Evolutionary conservation across 2,113 vertebrate species (phyloP), one percentile per base, ranked within the genome.

Genomic region (Leptosomus discolor): DNA sequence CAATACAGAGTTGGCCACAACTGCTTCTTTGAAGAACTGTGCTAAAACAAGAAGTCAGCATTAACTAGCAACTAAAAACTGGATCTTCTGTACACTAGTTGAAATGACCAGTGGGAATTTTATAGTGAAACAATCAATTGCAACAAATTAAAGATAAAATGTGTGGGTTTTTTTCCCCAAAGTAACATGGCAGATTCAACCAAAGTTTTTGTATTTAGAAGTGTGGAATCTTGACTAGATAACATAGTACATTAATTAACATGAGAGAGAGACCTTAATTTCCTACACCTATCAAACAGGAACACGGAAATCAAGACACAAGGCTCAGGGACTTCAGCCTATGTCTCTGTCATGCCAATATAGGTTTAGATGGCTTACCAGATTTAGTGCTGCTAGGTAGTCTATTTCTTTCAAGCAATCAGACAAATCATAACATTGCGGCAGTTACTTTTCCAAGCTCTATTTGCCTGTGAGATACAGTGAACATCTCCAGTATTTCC

Each of bases 281-380:
- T 76, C 17, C 43, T 77, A 32, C 21, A 36, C 9, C 16, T 37
- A 46, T 15, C 61, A 86, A 83, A 61, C 9, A 70, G 30, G 17
- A 83, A 51, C 15, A 41, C 1, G 5, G 9, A 91, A 78, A 85
- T 48, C 12, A 57, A 63, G 46, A 80, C 26, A 23, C 0, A 2
- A 94, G 9, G 26, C 36, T 77, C 54, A 69, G 27, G 91, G 71
- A 9, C 34, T 75, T 81, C 61, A 50, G 13, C 12, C 12, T 73
- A 9, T 0, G 0, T 36, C 16, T 91, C 32, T 41, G 74, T 13
- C 4, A 0, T 70, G 39, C 19, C 67, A 83, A 29, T 1, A 1
- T 4, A 68, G 3, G 18, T 58, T 43, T 88, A 36, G 22, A n/a
- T 26, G 71, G 9, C 10, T 51, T 56, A 32, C 7, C 8, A 46